phyloP scores from a whole-genome alignment of 2,797 vertebrate genomes.

The Graptemys geographica region DNA sequence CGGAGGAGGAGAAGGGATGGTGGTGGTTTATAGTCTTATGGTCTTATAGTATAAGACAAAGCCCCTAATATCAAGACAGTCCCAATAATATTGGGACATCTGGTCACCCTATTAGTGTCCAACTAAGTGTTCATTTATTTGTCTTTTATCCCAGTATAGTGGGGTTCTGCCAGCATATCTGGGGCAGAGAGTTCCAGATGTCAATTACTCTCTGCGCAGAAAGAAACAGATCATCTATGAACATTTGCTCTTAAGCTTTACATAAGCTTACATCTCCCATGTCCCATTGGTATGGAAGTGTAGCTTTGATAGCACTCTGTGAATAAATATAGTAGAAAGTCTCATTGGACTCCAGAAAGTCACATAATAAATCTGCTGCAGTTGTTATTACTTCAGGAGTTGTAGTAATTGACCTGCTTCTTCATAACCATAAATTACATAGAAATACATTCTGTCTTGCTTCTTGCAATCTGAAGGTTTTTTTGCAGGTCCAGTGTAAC shows the following conservation, averaged over 20 bases:
- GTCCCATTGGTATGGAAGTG: slow-evolving; percentile 1
- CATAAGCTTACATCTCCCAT: background rate
- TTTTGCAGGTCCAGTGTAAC: background rate
- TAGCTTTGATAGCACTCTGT: slow-evolving; percentile 16
- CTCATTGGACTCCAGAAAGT: slow-evolving; percentile 1
- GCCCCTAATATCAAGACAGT: no score
- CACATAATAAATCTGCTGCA: slow-evolving; percentile 23
- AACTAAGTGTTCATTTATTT: background rate
- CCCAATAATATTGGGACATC: no score
- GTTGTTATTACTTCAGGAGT: slow-evolving; percentile 26
- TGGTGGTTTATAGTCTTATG: no score
- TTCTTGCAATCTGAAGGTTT: background rate
- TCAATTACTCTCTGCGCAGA: background rate
- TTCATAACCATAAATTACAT: slow-evolving; percentile 8
- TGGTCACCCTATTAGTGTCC: background rate
- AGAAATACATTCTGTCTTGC: background rate
- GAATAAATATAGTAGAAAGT: slow-evolving; percentile 2
- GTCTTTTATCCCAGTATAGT: background rate
- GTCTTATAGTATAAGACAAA: no score
- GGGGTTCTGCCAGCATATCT: background rate
- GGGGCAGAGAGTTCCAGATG: background rate
- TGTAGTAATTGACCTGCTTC: slow-evolving; percentile 27
- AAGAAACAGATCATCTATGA: background rate
- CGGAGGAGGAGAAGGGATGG: no score
- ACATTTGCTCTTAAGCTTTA: background rate